phyloP scores from a whole-genome alignment of 2,797 vertebrate species.

The Cephalopachus bancanus region DNA sequence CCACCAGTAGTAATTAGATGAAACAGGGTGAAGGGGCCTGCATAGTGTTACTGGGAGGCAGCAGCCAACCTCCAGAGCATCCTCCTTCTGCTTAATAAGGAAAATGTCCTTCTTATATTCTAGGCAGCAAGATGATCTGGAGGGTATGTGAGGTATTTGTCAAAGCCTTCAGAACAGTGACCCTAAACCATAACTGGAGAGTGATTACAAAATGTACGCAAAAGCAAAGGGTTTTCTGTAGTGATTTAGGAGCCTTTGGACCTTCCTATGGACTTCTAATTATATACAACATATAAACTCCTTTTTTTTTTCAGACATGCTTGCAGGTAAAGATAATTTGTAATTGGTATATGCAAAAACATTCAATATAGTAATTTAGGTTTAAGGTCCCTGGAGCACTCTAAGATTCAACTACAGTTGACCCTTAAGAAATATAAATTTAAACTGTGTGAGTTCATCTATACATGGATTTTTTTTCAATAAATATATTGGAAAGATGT shows the following conservation, averaged over 20 bases:
- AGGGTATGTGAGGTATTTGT: neutral
- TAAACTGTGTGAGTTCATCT: neutral
- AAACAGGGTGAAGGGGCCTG: neutral
- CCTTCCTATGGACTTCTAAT: neutral
- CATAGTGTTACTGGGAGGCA: neutral
- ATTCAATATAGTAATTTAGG: conserved; percentile 13
- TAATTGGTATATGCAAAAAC: neutral
- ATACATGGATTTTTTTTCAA: neutral
- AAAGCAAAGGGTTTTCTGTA: neutral
- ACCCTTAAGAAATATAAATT: neutral
- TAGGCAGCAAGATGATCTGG: neutral
- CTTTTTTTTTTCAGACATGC: neutral
- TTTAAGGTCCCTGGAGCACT: neutral
- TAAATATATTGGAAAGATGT: neutral
- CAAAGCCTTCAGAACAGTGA: neutral
- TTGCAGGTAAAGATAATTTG: neutral
- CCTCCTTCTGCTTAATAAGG: neutral
- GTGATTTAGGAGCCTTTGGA: neutral
- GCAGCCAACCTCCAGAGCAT: neutral
- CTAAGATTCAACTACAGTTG: neutral
- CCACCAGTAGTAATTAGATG: neutral
- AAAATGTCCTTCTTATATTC: neutral
- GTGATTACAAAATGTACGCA: neutral
- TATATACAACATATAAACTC: neutral
- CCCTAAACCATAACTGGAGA: neutral